Percentiles rank a stretch among this genome's conserved stretches.
Conservation (phyloP, 2,888 invertebrate species). For the Diarsia mendica region DNA sequence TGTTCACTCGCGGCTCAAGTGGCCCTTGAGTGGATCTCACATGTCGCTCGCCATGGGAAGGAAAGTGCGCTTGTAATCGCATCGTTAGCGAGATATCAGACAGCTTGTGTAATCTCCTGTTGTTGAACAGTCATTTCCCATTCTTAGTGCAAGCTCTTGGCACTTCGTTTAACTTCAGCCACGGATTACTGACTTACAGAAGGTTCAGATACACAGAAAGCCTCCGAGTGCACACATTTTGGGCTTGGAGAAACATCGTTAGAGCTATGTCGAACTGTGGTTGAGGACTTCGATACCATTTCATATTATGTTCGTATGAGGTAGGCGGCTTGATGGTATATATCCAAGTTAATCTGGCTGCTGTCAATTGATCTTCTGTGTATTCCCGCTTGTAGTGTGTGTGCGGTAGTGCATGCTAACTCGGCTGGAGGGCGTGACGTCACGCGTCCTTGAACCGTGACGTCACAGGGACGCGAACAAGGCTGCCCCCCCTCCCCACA, state of each 20-base stretch:
- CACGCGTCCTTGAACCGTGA: slow-evolving; percentile 65
- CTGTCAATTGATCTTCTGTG: not conserved
- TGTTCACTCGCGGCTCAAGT: slow-evolving; percentile 11
- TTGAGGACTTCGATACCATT: not conserved
- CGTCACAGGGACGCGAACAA: slow-evolving; percentile 56
- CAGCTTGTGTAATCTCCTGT: slow-evolving; percentile 6
- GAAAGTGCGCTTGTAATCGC: slow-evolving; percentile 8
- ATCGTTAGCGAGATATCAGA: not conserved
- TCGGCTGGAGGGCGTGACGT: slow-evolving; percentile 46
- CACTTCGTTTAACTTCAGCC: not conserved
- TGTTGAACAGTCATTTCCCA: not conserved
- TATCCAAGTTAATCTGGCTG: not conserved
- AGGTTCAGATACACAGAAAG: not conserved
- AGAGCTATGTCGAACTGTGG: not conserved
- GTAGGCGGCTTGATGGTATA: not conserved
- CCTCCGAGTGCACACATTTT: not conserved
- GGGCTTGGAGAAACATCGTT: too few species aligned
- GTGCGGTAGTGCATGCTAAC: slow-evolving; percentile 47
- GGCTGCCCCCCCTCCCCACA: slow-evolving; percentile 13
- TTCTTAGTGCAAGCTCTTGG: not conserved
- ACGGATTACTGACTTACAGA: slow-evolving; percentile 3
- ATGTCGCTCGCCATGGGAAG: not conserved
- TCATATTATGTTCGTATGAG: not conserved
- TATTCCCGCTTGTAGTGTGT: not conserved
- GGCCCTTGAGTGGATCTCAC: slow-evolving; percentile 13